phyloP scores from a whole-genome alignment of 2,888 invertebrate species.

The Ennomos quercinarius region DNA sequence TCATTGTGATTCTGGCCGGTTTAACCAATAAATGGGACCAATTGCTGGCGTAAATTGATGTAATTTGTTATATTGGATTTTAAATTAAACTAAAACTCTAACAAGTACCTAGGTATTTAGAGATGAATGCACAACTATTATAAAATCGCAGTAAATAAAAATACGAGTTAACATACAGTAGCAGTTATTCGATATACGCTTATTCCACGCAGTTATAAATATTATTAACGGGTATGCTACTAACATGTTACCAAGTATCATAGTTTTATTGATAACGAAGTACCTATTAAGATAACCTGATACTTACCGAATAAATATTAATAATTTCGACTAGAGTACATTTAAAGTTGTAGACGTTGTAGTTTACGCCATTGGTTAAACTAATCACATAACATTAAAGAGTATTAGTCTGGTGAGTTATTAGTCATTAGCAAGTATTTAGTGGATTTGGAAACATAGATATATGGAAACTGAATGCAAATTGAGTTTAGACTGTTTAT shows the following conservation, averaged over 20 bases:
- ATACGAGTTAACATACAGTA: no score
- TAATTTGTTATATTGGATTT: constrained; percentile 50
- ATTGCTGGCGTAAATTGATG: constrained; percentile 52
- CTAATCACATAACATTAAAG: constrained; percentile 15
- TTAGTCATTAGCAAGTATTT: constrained; percentile 19
- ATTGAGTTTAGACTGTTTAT: constrained; percentile 16
- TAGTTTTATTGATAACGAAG: constrained; percentile 10
- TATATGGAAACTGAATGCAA: constrained; percentile 23
- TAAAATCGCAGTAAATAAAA: no score
- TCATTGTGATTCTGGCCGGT: constrained; percentile 55
- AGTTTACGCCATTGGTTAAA: constrained; percentile 9
- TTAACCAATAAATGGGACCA: constrained; percentile 54
- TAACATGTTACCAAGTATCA: constrained; percentile 13
- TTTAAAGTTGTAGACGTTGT: constrained; percentile 14
- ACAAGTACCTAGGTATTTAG: constrained; percentile 37
- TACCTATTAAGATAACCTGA: no score
- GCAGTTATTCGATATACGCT: constrained; percentile 16
- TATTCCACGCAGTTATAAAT: background rate
- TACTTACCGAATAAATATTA: constrained; percentile 11
- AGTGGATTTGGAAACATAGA: constrained; percentile 22
- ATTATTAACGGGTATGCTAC: background rate
- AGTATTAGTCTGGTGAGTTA: constrained; percentile 14
- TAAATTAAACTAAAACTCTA: constrained; percentile 7
- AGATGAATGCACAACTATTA: no score
- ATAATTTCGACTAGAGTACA: constrained; percentile 12